Base-by-base conservation (phyloP, 2,797 vertebrate species). In the Naso thynnoides region DNA sequence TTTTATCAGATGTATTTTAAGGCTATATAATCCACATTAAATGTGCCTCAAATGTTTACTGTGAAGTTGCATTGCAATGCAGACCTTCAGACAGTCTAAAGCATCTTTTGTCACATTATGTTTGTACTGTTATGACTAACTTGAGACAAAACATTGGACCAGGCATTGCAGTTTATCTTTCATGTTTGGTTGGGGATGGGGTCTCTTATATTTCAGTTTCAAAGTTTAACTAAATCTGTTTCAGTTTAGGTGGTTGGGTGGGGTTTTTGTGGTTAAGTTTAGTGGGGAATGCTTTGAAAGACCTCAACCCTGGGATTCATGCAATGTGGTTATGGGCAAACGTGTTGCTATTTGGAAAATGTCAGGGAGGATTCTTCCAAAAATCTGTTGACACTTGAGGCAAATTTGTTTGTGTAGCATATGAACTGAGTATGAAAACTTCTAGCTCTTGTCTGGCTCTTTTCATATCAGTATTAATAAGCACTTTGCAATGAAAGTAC, bases 191-290 rank as follows among this genome's bases (percentile, higher is more conserved):
- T 70, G 27, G 47, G 54, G 60, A 77, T 48, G 49, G 74, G 76
- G 61, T 78, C 77, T 81, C 74, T 81, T 69, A n/a, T 39, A 81
- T 62, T 81, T 76, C 7, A 78, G 57, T 89, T 88, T 89, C 65
- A 85, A 86, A 89, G 82, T 83, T 87, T 75, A 67, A 69, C 67
- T 66, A 91, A 93, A 92, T 94, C 93, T 93, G 93, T 81, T 91
- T 93, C 64, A 81, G 86, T 93, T 94, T 93, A 92, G 89, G 88
- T 93, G 83, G 86, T 72, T 89, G 91, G 93, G 89, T 91, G 91
- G 87, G 85, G 90, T 87, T 93, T 79, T 82, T 91, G 92, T 92
- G 92, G 92, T 91, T 29, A 61, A 84, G 81, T 87, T 87, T 76
- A 90, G 71, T 63, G 60, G 80, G 87, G 84, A 93, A 92, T 91